These are phyloP conservation scores for Gavialis gangeticus DNA, from an alignment of 2,113 vertebrate genomes.

Conservation along the genomic window DNA sequence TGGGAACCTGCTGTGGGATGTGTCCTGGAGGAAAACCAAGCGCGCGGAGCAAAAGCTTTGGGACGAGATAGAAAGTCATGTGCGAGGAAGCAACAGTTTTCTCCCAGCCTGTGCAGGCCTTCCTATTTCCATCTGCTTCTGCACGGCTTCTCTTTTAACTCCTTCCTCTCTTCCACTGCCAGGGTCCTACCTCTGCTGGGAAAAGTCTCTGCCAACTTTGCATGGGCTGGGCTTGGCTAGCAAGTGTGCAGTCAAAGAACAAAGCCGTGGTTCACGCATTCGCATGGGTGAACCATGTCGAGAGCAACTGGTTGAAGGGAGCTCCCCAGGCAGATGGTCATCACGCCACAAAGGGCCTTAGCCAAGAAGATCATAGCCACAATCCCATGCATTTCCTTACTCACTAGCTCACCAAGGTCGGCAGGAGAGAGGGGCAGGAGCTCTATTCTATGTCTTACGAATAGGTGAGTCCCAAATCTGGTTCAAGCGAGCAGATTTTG, in stretches of 20 bases:
- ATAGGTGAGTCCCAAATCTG: not conserved
- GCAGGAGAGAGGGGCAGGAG: not conserved
- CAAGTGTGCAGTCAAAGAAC: not conserved
- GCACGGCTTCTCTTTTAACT: not conserved
- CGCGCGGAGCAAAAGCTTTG: not conserved
- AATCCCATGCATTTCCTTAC: not conserved
- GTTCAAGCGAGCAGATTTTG: not conserved
- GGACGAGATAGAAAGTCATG: not conserved
- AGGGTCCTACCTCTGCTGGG: not conserved
- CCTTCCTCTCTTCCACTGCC: not conserved
- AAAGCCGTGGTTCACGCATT: no score
- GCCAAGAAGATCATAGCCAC: not conserved
- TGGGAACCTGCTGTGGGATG: not conserved
- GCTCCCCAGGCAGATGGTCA: accelerated
- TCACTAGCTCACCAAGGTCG: not conserved
- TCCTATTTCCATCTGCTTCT: not conserved
- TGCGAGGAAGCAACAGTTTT: not conserved
- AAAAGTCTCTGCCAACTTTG: not conserved
- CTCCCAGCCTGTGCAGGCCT: no score
- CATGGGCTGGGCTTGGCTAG: not conserved
- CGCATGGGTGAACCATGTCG: no score
- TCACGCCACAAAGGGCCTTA: not conserved
- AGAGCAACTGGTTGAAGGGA: not conserved
- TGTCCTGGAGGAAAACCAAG: not conserved
- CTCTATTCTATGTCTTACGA: not conserved